Conservation (phyloP, 2,888 invertebrate genomes). For the Orthonychiurus folsomi region DNA sequence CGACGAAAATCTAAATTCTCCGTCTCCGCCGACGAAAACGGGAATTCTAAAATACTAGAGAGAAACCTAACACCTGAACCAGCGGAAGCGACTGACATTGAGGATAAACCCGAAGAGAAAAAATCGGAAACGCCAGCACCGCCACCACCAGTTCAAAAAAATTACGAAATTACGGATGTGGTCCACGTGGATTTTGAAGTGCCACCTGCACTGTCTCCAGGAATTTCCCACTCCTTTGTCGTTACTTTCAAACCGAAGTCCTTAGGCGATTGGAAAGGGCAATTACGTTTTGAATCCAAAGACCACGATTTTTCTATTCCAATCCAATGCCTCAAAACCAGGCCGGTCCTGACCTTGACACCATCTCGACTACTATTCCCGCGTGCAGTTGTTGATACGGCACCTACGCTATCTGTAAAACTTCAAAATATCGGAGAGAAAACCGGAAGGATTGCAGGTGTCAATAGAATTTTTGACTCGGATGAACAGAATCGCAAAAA, state of each 20-base stretch:
- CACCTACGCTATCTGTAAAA: conserved; percentile 4
- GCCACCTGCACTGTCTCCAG: conserved; percentile 21
- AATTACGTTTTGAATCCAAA: conserved; percentile 14
- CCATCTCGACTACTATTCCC: conserved; percentile 5
- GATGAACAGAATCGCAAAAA: too few species aligned
- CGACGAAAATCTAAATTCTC: too few species aligned
- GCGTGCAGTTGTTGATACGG: conserved; percentile 9
- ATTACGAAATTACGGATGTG: conserved; percentile 13
- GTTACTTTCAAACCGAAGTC: conserved; percentile 21
- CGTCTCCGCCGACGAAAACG: too few species aligned
- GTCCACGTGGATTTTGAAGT: conserved; percentile 17
- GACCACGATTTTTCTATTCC: conserved; percentile 14
- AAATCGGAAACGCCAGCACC: neutral
- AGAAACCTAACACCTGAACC: too few species aligned
- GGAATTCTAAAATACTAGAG: too few species aligned
- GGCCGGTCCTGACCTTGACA: conserved; percentile 14
- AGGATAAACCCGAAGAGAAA: neutral
- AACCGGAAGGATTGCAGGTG: neutral
- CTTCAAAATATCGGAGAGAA: conserved; percentile 7
- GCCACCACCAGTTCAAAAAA: neutral
- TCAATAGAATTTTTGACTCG: too few species aligned
- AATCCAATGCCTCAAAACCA: conserved; percentile 16
- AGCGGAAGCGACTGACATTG: too few species aligned
- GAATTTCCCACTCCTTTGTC: conserved; percentile 18
- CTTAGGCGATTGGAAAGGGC: conserved; percentile 13